Evolutionary conservation across 2,113 vertebrate genomes (phyloP).

Genomic region (Dendrocopos noguchii): DNA sequence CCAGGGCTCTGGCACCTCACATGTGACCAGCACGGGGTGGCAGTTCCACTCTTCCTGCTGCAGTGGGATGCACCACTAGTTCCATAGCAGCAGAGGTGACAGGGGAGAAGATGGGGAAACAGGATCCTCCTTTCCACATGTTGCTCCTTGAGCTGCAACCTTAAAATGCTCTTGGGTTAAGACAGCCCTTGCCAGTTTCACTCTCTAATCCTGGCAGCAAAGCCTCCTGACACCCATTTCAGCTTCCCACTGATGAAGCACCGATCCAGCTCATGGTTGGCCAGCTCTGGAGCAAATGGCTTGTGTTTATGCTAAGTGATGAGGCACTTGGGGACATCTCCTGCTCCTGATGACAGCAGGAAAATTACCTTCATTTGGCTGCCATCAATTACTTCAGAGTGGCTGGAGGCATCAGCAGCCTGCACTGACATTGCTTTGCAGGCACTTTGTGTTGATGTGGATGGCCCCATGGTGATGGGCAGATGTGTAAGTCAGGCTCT

Average conservation of each 20-base stretch:
- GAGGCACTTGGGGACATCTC: neutral
- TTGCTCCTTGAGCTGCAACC: neutral
- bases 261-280: neutral
- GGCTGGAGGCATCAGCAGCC: neutral
- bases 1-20: no score
- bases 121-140: fast-evolving
- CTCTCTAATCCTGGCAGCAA: neutral
- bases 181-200: neutral
- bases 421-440: neutral
- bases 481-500: neutral
- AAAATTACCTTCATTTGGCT: neutral
- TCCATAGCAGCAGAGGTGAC: neutral
- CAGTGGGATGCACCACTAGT: neutral
- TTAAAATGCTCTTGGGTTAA: neutral
- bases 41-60: neutral
- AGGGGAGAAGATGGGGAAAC: neutral
- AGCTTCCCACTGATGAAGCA: neutral
- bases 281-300: neutral
- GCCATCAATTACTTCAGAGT: neutral
- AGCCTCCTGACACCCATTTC: neutral
- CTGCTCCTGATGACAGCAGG: neutral
- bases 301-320: neutral
- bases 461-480: neutral
- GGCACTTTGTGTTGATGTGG: neutral
- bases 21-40: fast-evolving